These are phyloP conservation scores for Belonocnema kinseyi DNA, from an alignment of 1,140 invertebrate species.

Conservation along the genomic window DNA sequence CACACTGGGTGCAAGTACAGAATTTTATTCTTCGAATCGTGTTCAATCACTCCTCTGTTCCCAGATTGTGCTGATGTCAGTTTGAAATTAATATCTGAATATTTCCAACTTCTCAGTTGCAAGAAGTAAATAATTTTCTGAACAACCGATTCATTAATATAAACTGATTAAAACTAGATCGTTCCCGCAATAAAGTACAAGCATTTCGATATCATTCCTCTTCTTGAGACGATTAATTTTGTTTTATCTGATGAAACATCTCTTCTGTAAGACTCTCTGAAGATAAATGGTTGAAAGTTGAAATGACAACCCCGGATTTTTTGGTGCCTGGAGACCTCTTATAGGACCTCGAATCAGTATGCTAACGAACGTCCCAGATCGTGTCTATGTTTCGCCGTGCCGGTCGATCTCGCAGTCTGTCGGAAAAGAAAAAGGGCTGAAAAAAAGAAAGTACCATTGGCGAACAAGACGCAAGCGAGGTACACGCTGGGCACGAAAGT, in stretches of 20 bases:
- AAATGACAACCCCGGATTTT: conserved; percentile 27
- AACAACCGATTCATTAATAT: too few relatives aligned
- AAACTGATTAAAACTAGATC: not conserved
- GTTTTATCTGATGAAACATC: not conserved
- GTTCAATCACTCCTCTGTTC: too few relatives aligned
- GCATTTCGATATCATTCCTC: not conserved
- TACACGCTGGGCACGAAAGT: conserved; percentile 38
- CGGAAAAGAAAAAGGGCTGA: conserved; percentile 31
- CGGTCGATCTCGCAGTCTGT: conserved; percentile 14
- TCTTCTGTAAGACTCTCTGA: not conserved
- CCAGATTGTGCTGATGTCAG: too few relatives aligned
- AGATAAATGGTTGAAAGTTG: conserved; percentile 9
- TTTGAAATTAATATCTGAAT: too few relatives aligned
- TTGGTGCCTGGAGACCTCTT: conserved; percentile 12
- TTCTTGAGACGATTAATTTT: not conserved
- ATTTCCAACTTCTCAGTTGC: too few relatives aligned
- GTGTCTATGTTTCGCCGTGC: conserved; percentile 13
- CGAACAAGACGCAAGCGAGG: conserved; percentile 26
- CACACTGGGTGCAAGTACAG: too few relatives aligned
- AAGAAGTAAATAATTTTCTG: too few relatives aligned
- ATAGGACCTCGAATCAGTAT: conserved; percentile 16
- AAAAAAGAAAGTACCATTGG: conserved; percentile 21
- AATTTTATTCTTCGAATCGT: too few relatives aligned
- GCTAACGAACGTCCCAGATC: conserved; percentile 31
- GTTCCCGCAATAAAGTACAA: not conserved